phyloP scores from a whole-genome alignment of 2,888 invertebrate species.

The Heteromurus nitidus region DNA sequence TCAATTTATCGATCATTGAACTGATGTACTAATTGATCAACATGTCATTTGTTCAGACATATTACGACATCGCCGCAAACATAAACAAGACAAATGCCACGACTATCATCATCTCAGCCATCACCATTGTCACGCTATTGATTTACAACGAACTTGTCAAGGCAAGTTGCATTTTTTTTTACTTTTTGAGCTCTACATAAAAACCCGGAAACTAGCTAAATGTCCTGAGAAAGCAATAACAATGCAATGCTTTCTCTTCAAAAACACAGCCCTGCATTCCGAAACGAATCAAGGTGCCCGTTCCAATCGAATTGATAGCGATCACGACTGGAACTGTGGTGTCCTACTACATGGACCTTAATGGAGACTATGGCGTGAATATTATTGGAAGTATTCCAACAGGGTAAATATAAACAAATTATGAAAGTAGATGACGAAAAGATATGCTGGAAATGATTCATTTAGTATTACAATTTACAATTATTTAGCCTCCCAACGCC shows the following conservation, averaged over 20 bases:
- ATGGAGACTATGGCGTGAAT: conserved; percentile 78
- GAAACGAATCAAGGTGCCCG: conserved; percentile 83
- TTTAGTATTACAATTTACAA: conserved; percentile 80
- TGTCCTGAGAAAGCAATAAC: too few species aligned
- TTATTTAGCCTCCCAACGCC: conserved; percentile 80
- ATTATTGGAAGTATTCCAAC: conserved; percentile 87
- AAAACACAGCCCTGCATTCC: conserved; percentile 81
- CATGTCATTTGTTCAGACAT: conserved; percentile 77
- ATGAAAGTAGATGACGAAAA: not conserved
- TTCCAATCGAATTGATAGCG: conserved; percentile 89
- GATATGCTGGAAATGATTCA: conserved; percentile 75
- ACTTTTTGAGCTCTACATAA: not conserved
- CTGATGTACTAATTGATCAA: not conserved
- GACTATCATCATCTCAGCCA: conserved; percentile 82
- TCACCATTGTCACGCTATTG: conserved; percentile 81
- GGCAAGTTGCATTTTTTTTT: conserved; percentile 77
- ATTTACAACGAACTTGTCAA: conserved; percentile 86
- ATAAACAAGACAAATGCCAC: conserved; percentile 80
- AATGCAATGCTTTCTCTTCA: too few species aligned
- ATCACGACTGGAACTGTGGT: conserved; percentile 84
- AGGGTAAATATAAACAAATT: conserved; percentile 79
- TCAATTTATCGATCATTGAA: not conserved
- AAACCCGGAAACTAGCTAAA: too few species aligned
- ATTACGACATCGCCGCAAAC: conserved; percentile 79
- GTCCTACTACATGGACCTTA: conserved; percentile 78